These are phyloP conservation scores for Empidonax alnorum DNA, from an alignment of 2,113 vertebrate species.

Conservation along the genomic window DNA sequence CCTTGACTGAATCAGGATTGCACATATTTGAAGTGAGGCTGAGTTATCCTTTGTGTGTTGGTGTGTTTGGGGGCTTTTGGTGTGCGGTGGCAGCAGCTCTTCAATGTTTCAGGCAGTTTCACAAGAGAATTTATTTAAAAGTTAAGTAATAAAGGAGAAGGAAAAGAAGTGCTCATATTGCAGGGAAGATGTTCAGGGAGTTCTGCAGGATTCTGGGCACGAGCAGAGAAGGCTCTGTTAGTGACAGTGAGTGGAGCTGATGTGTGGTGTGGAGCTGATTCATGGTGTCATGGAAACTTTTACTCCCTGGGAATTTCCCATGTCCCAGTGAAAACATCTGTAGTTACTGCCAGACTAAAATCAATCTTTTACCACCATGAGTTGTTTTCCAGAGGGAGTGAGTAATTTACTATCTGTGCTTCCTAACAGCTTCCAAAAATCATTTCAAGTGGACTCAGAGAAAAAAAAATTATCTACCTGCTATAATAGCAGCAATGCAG, in stretches of 20 bases:
- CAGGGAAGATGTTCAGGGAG: neutral
- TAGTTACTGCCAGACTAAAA: neutral
- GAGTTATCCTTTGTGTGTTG: neutral
- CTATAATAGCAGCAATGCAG: neutral
- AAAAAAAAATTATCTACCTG: neutral
- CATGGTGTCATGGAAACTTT: neutral
- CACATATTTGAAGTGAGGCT: neutral
- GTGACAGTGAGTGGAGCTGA: neutral
- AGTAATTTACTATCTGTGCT: neutral
- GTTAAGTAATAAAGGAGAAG: neutral
- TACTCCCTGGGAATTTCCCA: neutral
- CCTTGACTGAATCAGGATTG: too few species aligned
- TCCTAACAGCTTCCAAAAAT: neutral
- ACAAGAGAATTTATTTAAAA: neutral
- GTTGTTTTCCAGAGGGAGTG: neutral
- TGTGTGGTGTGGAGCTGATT: neutral
- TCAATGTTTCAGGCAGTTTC: neutral
- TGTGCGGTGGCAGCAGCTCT: neutral
- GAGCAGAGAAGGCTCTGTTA: neutral
- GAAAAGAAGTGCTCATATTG: neutral
- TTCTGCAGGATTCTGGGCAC: neutral
- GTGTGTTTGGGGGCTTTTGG: neutral
- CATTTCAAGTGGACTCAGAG: neutral
- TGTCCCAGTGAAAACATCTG: neutral
- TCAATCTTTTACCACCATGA: neutral